Base-by-base conservation (phyloP, 2,113 vertebrate species). In the Burhinus oedicnemus region DNA sequence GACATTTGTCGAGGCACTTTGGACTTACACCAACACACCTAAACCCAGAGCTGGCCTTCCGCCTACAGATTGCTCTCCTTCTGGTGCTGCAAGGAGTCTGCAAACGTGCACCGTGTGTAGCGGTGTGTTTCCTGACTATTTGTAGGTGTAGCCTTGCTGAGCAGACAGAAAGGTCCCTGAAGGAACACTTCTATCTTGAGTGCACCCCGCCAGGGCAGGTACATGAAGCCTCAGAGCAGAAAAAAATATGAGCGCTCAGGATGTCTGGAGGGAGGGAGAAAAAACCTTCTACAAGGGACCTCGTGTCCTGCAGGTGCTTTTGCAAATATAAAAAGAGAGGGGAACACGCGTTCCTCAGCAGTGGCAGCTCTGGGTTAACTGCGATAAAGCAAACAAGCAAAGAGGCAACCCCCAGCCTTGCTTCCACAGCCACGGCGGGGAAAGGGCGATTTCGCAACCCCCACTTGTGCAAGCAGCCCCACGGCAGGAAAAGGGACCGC, bases 161-260 rank as follows among this genome's bases (percentile, higher is more conserved):
- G 64, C 52, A 75, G 47, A 61, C 5, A 51, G 49, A 62, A 77
- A 45, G 8, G 44, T 69, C 30, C 49, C 40, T 30, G 23, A 72
- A 76, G 38, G 72, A 86, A 47, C 29, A 32, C 2, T 75, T 81
- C 22, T 34, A 32, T 52, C 77, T 51, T 40, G 18, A 68, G 14
- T 7, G 30, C 4, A 8, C 8, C 26, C 18, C 0, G 0, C 5
- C 5, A 9, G 7, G 9, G 15, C 23, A 88, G 29, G 21, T 54
- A 65, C 32, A 52, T 0, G 2, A 94, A 85, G 57, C 15, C 34
- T 83, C 68, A 62, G 44, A 72, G 34, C 17, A 89, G 45, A 94
- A 91, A 92, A 95, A 91, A 92, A 75, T 15, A 40, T 0, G 18
- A 90, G 38, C 0, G 2, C 34, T 64, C 47, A 16, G 3, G 2